Percentiles rank a stretch among this genome's conserved stretches.
These are phyloP conservation scores for Acleris laterana DNA, from an alignment of 2,888 invertebrate genomes.

Conservation along the genomic window DNA sequence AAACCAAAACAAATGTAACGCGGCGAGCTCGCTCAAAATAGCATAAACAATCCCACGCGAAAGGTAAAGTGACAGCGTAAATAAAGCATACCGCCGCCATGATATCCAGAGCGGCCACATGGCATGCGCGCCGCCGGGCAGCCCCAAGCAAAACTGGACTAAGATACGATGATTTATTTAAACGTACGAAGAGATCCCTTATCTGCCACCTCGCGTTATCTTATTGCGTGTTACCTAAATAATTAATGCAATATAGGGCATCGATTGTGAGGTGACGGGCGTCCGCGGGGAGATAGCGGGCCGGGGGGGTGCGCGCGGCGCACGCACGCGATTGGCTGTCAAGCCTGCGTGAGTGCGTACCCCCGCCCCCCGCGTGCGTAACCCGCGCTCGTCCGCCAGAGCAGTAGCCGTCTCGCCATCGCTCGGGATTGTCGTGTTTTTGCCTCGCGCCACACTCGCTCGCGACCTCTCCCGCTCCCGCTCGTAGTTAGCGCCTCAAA, in stretches of 20 bases:
- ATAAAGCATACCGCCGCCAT: slow-evolving; percentile 52
- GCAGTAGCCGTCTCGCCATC: slow-evolving; percentile 73
- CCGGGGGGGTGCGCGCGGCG: slow-evolving; percentile 82
- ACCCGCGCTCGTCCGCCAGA: slow-evolving; percentile 61
- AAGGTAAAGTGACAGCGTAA: slow-evolving; percentile 58
- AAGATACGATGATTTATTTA: slow-evolving; percentile 74
- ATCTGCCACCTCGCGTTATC: slow-evolving; percentile 84
- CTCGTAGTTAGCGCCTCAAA: slow-evolving; percentile 56
- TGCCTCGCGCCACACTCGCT: slow-evolving; percentile 57
- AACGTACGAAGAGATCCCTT: slow-evolving; percentile 77
- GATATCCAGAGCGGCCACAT: slow-evolving; percentile 18
- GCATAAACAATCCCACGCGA: slow-evolving; percentile 44
- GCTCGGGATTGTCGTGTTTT: slow-evolving; percentile 61
- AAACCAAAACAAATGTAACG: not conserved
- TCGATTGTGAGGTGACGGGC: slow-evolving; percentile 83
- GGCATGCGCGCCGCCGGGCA: slow-evolving; percentile 34
- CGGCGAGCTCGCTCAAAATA: slow-evolving; percentile 25
- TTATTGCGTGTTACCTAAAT: slow-evolving; percentile 85
- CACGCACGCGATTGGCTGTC: slow-evolving; percentile 83
- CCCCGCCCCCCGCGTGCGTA: slow-evolving; percentile 78
- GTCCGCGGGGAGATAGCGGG: slow-evolving; percentile 67
- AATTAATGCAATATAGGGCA: slow-evolving; percentile 86
- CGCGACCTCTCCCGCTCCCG: slow-evolving; percentile 62
- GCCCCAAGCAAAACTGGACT: slow-evolving; percentile 39
- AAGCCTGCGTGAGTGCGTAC: slow-evolving; percentile 82